Conservation (phyloP, 2,113 vertebrate species). For the Odocoileus virginianus region DNA sequence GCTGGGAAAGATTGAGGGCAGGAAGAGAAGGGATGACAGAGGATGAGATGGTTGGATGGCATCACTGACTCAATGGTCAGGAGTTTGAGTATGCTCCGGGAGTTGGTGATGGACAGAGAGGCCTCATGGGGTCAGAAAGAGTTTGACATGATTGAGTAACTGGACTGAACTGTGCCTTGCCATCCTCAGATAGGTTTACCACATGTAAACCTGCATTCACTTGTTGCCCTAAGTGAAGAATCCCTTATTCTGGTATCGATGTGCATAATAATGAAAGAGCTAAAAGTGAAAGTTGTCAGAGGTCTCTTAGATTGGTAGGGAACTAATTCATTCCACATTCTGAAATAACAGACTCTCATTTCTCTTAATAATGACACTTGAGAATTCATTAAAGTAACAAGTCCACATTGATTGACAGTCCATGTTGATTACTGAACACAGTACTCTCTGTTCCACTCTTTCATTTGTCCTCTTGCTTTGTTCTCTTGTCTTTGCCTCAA, state of each 20-base stretch:
- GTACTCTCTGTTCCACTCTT: neutral
- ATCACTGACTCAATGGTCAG: neutral
- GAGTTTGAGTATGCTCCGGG: neutral
- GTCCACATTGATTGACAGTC: neutral
- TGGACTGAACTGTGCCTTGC: neutral
- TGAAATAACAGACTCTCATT: neutral
- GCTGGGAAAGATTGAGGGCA: neutral
- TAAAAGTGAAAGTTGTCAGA: neutral
- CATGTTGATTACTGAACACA: neutral
- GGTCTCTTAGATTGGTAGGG: neutral
- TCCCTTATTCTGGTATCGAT: neutral
- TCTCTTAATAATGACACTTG: neutral
- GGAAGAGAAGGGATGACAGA: neutral
- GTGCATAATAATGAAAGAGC: neutral
- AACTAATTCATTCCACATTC: slow-evolving; percentile 1
- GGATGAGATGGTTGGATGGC: neutral
- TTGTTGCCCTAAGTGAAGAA: neutral
- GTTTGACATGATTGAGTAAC: neutral
- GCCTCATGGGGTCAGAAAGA: rapidly evolving
- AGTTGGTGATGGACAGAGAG: neutral
- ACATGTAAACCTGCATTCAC: neutral
- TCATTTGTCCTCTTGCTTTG: neutral
- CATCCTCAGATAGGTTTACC: neutral
- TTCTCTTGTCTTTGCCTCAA: neutral
- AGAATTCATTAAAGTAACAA: slow-evolving; percentile 3